Conservation (phyloP, 2,113 vertebrate species). For the Pedetes capensis region DNA sequence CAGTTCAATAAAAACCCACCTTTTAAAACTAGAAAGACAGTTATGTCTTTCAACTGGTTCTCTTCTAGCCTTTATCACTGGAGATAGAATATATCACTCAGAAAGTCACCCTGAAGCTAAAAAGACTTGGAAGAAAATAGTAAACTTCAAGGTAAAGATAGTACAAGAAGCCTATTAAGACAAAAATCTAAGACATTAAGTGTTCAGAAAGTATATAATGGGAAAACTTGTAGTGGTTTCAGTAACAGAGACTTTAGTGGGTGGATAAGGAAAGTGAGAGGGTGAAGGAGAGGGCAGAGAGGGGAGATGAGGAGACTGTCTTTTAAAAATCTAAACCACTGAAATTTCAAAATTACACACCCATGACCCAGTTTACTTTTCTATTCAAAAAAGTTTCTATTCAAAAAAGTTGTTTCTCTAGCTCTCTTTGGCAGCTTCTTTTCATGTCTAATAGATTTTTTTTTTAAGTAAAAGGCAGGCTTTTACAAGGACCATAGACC, state of each 20-base stretch:
- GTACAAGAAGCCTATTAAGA: background rate
- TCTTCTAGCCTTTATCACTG: slow-evolving; percentile 25
- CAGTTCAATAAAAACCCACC: slow-evolving; percentile 11
- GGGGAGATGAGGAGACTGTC: too few species aligned
- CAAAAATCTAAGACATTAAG: background rate
- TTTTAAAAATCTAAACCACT: slow-evolving; percentile 38
- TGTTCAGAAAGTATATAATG: background rate
- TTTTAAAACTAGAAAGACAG: slow-evolving; percentile 54
- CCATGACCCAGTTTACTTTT: slow-evolving; percentile 44
- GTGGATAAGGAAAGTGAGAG: background rate
- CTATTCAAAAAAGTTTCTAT: slow-evolving; percentile 40
- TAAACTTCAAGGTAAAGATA: background rate
- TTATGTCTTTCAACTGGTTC: slow-evolving; percentile 18
- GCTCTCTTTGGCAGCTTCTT: slow-evolving; percentile 35
- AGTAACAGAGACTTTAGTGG: background rate
- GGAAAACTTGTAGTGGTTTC: background rate
- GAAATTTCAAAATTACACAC: slow-evolving; percentile 44
- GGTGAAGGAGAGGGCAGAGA: too few species aligned
- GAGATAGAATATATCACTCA: background rate
- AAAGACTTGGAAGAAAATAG: background rate
- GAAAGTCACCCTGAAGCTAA: slow-evolving; percentile 46
- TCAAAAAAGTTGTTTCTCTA: background rate
- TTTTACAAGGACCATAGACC: slow-evolving; percentile 16
- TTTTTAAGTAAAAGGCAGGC: background rate
- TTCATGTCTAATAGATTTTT: slow-evolving; percentile 29